These are phyloP conservation scores for Papilio protenor DNA, from an alignment of 2,888 invertebrate species.

Conservation along the genomic window DNA sequence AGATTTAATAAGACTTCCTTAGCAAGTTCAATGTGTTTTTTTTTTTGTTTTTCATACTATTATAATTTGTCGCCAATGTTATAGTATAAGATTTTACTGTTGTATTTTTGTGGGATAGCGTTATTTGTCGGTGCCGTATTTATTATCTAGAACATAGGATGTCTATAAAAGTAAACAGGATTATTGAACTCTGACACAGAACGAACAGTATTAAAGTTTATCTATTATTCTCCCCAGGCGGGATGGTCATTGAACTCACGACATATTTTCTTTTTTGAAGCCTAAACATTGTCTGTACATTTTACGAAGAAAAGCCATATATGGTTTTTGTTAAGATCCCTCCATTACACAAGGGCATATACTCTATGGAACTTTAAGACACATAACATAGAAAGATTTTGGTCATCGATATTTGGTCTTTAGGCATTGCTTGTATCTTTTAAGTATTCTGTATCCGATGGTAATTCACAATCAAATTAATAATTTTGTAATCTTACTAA, in stretches of 20 bases:
- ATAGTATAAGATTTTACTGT: not conserved
- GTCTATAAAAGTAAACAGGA: slow-evolving; percentile 17
- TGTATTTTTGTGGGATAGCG: not conserved
- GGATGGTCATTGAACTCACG: slow-evolving; percentile 21
- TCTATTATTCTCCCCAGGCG: slow-evolving; percentile 7
- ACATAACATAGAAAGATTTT: too few species aligned
- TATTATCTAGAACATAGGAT: slow-evolving; percentile 13
- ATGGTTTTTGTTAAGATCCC: too few species aligned
- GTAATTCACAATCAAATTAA: too few species aligned
- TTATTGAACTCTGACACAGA: slow-evolving; percentile 31
- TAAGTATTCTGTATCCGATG: too few species aligned
- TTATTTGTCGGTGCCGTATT: not conserved
- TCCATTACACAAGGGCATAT: too few species aligned
- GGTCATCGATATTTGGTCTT: too few species aligned
- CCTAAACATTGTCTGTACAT: not conserved
- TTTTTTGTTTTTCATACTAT: not conserved
- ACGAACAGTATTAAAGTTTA: slow-evolving; percentile 16
- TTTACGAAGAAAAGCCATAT: not conserved
- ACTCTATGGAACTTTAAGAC: too few species aligned
- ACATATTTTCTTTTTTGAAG: slow-evolving; percentile 11
- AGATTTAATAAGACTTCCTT: not conserved
- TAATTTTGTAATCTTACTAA: too few species aligned
- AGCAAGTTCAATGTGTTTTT: too few species aligned
- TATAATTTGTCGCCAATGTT: not conserved
- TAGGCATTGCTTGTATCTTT: too few species aligned